A percentile compares a stretch with the other conserved stretches of the same genome.
phyloP scores from a whole-genome alignment of 2,888 invertebrate genomes.

The Cataglyphis altisquamis region DNA sequence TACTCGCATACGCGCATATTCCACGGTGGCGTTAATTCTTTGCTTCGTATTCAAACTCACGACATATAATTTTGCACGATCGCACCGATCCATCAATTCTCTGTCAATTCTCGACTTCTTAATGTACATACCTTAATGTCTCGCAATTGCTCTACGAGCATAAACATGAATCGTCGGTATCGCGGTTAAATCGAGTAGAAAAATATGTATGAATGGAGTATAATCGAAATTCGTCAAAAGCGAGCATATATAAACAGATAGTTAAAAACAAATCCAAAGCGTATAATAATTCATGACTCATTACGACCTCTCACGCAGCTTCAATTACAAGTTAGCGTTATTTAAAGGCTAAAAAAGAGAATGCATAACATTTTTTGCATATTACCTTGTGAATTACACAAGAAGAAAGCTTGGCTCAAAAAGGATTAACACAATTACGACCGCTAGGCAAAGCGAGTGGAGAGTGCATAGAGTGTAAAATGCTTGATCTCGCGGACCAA shows the following conservation, averaged over 20 bases:
- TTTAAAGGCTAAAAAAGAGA: background rate
- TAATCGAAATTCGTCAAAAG: background rate
- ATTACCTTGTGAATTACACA: slow-evolving; percentile 13
- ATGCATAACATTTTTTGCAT: background rate
- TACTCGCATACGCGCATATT: background rate
- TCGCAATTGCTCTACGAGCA: background rate
- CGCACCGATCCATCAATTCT: background rate
- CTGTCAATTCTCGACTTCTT: slow-evolving; percentile 13
- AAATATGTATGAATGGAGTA: background rate
- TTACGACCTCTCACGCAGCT: background rate
- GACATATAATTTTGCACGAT: background rate
- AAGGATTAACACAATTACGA: slow-evolving; percentile 37
- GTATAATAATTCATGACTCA: background rate
- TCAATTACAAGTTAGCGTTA: background rate
- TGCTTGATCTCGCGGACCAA: slow-evolving; percentile 39
- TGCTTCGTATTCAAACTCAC: background rate
- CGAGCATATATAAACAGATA: background rate
- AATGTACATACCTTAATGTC: background rate
- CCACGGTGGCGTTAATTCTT: slow-evolving; percentile 10
- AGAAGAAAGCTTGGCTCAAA: background rate
- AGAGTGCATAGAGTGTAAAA: slow-evolving; percentile 11
- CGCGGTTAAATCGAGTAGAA: background rate
- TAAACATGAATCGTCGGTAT: background rate
- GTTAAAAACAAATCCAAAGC: background rate
- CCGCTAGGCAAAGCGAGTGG: background rate